A percentile compares a stretch with the other conserved stretches of the same genome.
These are phyloP conservation scores for Erethizon dorsatum DNA, from an alignment of 2,797 vertebrate species.

Conservation along the genomic window DNA sequence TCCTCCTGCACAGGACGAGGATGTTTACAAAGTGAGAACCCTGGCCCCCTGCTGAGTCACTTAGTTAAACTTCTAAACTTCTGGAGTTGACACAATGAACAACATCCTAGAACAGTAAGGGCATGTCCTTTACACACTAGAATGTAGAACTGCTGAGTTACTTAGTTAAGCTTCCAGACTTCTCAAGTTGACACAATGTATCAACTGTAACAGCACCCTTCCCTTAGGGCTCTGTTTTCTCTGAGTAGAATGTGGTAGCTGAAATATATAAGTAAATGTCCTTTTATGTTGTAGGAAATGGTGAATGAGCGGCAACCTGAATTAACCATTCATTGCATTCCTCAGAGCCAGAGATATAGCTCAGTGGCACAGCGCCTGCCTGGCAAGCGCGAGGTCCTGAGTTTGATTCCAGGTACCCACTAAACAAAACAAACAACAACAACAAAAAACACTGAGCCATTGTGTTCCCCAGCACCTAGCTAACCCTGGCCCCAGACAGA, in stretches of 20 bases:
- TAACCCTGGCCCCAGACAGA: not conserved
- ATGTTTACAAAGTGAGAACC: not conserved
- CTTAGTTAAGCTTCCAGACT: not conserved
- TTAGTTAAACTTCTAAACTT: not conserved
- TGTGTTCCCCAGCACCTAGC: not conserved
- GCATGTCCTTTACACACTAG: not conserved
- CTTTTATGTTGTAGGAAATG: not conserved
- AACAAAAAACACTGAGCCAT: too few species aligned
- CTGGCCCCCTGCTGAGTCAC: not conserved
- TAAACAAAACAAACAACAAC: too few species aligned
- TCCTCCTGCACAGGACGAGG: not conserved
- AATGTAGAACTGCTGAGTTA: not conserved
- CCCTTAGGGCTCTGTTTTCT: not conserved
- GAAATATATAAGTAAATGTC: not conserved
- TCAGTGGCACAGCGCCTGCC: too few species aligned
- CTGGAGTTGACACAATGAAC: not conserved
- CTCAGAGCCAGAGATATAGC: too few species aligned
- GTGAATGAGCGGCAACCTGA: not conserved
- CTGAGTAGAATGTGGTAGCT: slow-evolving; percentile 13
- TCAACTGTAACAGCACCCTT: not conserved
- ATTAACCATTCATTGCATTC: not conserved
- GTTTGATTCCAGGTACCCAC: too few species aligned
- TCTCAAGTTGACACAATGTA: not conserved
- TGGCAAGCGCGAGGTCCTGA: too few species aligned
- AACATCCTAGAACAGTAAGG: not conserved